Percentiles rank a stretch among this genome's conserved stretches.
Conservation (phyloP, 2,113 vertebrate species). For the Stomatorhinus ivindoensis region DNA sequence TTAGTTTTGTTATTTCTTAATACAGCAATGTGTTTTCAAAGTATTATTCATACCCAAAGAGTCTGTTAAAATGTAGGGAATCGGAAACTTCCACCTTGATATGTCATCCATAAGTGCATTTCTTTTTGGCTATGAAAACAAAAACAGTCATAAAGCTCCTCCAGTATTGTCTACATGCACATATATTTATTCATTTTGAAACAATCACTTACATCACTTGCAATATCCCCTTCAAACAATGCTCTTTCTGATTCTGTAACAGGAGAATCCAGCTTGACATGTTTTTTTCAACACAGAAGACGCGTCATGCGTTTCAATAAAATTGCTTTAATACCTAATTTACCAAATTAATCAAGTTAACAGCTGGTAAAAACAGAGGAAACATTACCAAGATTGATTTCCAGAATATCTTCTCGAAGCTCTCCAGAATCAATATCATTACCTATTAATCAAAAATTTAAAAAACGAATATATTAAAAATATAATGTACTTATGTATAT, state of each 20-base stretch:
- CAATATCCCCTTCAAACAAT: slow-evolving; percentile 61
- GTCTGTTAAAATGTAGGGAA: slow-evolving; percentile 81
- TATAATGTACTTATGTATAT: neutral
- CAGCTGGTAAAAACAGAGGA: neutral
- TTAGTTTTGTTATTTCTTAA: neutral
- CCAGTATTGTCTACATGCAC: neutral
- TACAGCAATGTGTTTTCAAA: neutral
- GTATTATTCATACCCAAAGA: slow-evolving; percentile 62
- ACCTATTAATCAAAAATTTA: slow-evolving; percentile 29
- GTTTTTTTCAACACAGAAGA: neutral
- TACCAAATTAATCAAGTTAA: neutral
- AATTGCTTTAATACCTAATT: neutral
- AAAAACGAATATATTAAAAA: neutral
- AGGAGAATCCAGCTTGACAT: neutral
- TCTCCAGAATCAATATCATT: slow-evolving; percentile 52
- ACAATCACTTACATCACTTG: slow-evolving; percentile 46
- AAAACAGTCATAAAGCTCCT: neutral
- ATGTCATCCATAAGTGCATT: slow-evolving; percentile 66
- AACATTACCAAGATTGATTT: slow-evolving; percentile 54
- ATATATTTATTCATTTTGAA: neutral
- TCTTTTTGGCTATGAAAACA: slow-evolving; percentile 49
- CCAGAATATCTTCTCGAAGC: slow-evolving; percentile 53
- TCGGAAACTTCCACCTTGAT: slow-evolving; percentile 73
- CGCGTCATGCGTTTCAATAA: neutral
- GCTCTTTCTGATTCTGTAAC: slow-evolving; percentile 39